Percentiles rank a stretch among this genome's conserved stretches.
Conservation (phyloP, 2,113 vertebrate species). For the Trinectes maculatus region DNA sequence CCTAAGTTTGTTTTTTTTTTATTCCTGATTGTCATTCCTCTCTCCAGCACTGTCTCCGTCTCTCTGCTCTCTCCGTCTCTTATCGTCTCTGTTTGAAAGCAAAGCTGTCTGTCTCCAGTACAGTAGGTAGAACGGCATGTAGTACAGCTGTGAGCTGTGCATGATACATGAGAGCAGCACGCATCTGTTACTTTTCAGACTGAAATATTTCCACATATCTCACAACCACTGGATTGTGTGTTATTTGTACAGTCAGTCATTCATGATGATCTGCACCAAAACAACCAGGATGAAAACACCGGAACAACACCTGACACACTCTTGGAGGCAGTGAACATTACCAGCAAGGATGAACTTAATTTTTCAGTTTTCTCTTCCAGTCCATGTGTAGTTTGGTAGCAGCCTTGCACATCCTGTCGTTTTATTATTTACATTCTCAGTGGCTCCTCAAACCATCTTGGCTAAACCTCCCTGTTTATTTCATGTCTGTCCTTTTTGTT, state of each 20-base stretch:
- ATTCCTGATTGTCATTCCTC: neutral
- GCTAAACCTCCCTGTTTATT: conserved; percentile 33
- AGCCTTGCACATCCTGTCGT: conserved; percentile 28
- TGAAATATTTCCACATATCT: neutral
- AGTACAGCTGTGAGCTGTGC: conserved; percentile 21
- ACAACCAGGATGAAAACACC: too few species aligned
- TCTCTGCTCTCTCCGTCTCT: conserved; percentile 30
- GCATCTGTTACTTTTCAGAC: neutral
- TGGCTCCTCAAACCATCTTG: conserved; percentile 28
- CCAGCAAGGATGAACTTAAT: conserved; percentile 40
- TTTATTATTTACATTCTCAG: conserved; percentile 16
- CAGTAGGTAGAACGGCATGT: conserved; percentile 13
- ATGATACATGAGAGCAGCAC: neutral
- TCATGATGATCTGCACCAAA: too few species aligned
- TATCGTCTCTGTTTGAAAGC: conserved; percentile 51
- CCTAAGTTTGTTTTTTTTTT: neutral
- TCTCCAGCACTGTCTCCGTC: neutral
- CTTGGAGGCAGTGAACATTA: conserved; percentile 29
- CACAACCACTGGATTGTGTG: too few species aligned
- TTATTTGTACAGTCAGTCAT: neutral
- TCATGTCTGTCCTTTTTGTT: conserved; percentile 28
- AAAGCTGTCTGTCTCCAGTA: conserved; percentile 29
- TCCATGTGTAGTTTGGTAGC: conserved; percentile 21
- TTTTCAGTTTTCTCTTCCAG: conserved; percentile 52
- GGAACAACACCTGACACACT: conserved; percentile 22